phyloP scores from a whole-genome alignment of 2,888 invertebrate genomes.

The Caenorhabditis sp. region DNA sequence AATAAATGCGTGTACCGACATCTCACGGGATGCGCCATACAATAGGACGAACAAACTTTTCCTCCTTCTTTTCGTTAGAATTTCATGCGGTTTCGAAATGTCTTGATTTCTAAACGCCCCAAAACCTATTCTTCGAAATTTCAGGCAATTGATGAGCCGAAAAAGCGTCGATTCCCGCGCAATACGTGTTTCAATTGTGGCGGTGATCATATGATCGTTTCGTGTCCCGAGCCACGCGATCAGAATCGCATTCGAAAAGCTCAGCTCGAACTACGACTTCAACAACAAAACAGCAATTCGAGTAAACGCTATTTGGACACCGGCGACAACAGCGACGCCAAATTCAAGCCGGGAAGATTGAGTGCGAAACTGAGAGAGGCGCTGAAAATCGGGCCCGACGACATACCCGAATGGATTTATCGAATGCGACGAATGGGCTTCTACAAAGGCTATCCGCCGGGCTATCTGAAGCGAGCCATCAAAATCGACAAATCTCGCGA shows the following conservation, averaged over 20 bases:
- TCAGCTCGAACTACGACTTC: slow-evolving; percentile 3
- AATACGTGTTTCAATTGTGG: slow-evolving; percentile 84
- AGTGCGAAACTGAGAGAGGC: slow-evolving; percentile 33
- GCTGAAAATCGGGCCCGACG: slow-evolving; percentile 76
- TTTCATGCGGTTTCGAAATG: too few relatives aligned
- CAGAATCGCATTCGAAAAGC: slow-evolving; percentile 76
- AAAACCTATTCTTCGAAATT: too few relatives aligned
- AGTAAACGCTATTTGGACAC: slow-evolving; percentile 8
- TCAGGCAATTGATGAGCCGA: background rate
- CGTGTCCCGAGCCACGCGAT: slow-evolving; percentile 81
- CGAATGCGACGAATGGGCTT: slow-evolving; percentile 78
- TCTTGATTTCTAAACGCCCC: too few relatives aligned
- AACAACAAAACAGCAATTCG: slow-evolving; percentile 2
- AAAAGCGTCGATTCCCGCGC: slow-evolving; percentile 8
- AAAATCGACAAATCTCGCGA: slow-evolving; percentile 4
- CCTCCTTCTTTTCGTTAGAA: too few relatives aligned
- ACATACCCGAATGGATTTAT: slow-evolving; percentile 85
- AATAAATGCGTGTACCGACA: too few relatives aligned
- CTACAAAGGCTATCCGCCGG: slow-evolving; percentile 88
- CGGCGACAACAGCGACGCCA: background rate
- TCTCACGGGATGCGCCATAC: too few relatives aligned
- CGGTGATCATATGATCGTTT: slow-evolving; percentile 80
- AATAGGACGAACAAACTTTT: too few relatives aligned
- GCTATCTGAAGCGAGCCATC: slow-evolving; percentile 82
- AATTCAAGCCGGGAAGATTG: slow-evolving; percentile 40